These are phyloP conservation scores for Manis javanica DNA, from an alignment of 2,797 vertebrate species.

Conservation along the genomic window DNA sequence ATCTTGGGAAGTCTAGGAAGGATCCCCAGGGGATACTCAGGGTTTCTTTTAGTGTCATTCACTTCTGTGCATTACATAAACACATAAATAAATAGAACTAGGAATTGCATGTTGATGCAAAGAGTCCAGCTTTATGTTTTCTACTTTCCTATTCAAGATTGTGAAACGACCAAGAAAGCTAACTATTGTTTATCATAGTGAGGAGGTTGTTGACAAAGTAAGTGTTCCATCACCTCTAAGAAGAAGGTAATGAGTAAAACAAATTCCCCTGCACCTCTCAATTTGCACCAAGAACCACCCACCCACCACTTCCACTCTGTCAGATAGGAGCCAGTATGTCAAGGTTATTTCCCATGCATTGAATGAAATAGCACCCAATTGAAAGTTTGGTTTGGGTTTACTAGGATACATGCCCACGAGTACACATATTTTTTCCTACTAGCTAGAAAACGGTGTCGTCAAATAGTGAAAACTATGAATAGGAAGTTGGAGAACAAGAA, in stretches of 20 bases:
- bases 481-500: neutral
- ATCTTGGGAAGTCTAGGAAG: neutral
- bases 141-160: neutral
- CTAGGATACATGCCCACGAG: neutral
- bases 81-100: neutral
- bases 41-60: neutral
- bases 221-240: neutral
- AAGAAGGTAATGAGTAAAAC: slow-evolving; percentile 3
- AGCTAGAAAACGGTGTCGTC: neutral
- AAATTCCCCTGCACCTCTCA: neutral
- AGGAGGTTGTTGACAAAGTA: neutral
- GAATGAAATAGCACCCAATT: neutral
- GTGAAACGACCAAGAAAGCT: slow-evolving; percentile 6
- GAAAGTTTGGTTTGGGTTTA: slow-evolving; percentile 31
- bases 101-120: neutral
- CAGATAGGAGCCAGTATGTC: neutral
- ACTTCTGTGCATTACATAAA: neutral
- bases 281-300: neutral
- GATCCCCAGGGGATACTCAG: neutral
- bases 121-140: neutral
- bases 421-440: neutral
- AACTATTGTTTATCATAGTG: slow-evolving; percentile 19
- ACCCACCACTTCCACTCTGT: neutral
- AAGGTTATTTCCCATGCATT: slow-evolving; percentile 8
- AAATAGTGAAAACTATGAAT: neutral